Base-by-base conservation (phyloP, 2,113 vertebrate species). In the Pseudorasbora parva region DNA sequence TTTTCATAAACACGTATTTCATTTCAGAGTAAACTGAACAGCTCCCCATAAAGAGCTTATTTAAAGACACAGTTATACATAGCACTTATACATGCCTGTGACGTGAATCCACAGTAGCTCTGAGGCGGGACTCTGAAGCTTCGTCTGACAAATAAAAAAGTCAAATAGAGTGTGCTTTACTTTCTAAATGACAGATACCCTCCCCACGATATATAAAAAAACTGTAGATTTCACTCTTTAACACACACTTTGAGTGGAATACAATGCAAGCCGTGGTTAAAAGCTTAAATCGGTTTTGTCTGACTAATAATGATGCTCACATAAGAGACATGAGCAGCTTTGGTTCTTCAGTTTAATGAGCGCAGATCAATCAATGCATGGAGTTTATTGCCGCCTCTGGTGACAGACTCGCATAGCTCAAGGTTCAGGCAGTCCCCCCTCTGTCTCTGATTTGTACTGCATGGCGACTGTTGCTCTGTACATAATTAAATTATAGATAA, bases 401-500 rank as follows among this genome's bases (percentile, higher is more conserved):
- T 71, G 56, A 86, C 66, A 88, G 59, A 57, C 51, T 82, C 82
- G 69, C 73, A 62, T 85, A 80, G 82, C 89, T 84, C 86, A 60
- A 78, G 78, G 80, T 87, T 87, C 82, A 76, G 78, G 88, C 88
- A 84, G 66, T 84, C 51, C 75, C 82, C 83, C 77, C 82, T 82
- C 87, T 86, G 86, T 80, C 71, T 85, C 54, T 73, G 78, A 82
- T 90, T 81, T 89, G 84, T 81, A 81, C 78, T 69, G 64, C 62
- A 81, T 56, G 64, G 62, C 64, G 78, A 81, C 78, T 81, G 78
- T 23, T 69, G 78, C 47, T 81, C 78, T 56, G 78, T 68, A 81
- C 47, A 56, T 69, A 81, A 81, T 81, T 81, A 0, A 54, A 81
- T 45, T 84, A 60, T 56, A 47, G 80, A 82, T 76, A 80, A 82